phyloP scores from a whole-genome alignment of 1,140 invertebrate genomes.

The Brachionus manjavacas region DNA sequence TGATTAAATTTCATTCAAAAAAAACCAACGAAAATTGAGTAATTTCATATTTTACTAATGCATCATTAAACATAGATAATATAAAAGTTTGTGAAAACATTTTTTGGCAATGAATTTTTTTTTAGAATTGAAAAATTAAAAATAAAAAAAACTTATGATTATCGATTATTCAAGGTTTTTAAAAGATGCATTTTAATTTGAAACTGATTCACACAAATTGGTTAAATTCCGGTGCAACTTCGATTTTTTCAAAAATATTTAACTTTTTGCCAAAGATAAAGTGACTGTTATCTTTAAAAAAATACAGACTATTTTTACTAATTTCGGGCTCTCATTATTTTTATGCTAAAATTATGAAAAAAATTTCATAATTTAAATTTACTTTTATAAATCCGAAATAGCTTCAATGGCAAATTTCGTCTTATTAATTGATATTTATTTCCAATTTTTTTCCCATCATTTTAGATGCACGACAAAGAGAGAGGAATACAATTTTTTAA shows the following conservation, averaged over 20 bases:
- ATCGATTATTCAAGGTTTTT: not conserved
- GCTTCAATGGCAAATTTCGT: not conserved
- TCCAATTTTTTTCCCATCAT: not conserved
- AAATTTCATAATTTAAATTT: not conserved
- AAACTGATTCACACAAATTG: no score
- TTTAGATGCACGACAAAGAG: not conserved
- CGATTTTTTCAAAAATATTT: not conserved
- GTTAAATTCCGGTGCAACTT: not conserved
- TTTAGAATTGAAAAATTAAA: not conserved
- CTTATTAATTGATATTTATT: not conserved
- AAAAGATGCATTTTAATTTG: no score
- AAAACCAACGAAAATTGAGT: not conserved
- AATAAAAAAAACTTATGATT: not conserved
- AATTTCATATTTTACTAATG: not conserved
- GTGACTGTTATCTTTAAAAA: not conserved
- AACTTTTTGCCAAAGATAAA: not conserved
- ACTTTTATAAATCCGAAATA: not conserved
- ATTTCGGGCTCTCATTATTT: not conserved
- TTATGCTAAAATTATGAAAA: not conserved
- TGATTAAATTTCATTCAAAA: no score
- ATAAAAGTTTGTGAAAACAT: not conserved
- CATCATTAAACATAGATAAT: not conserved
- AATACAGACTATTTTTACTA: not conserved
- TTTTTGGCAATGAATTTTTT: not conserved
- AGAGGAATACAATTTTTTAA: not conserved